Percentiles rank a stretch among this genome's conserved stretches.
phyloP scores from a whole-genome alignment of 2,888 invertebrate species.

The Cordilura impudica region DNA sequence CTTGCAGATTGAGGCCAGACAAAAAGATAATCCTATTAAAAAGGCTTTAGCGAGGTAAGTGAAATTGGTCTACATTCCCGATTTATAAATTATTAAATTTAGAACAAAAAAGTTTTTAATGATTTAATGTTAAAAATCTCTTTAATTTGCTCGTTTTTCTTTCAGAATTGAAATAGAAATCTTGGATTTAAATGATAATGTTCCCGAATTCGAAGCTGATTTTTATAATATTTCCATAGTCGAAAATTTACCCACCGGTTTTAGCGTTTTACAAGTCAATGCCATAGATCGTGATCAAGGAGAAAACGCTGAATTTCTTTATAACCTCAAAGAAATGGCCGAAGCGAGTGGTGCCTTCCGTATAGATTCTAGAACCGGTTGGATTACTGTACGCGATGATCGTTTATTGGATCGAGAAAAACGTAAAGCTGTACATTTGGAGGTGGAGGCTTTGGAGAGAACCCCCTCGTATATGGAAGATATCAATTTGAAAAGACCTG shows the following conservation, averaged over 20 bases:
- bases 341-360: conserved; percentile 85
- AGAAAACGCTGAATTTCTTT: conserved; percentile 90
- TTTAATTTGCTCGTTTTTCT: not conserved
- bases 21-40: conserved; percentile 87
- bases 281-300: conserved; percentile 90
- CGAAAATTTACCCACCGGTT: conserved; percentile 91
- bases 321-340: conserved; percentile 83
- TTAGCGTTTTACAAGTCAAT: conserved; percentile 80
- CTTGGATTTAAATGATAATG: conserved; percentile 84
- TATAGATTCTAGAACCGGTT: conserved; percentile 88
- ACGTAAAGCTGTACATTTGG: conserved; percentile 85
- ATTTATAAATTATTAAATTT: no score
- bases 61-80: no score
- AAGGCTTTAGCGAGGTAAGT: conserved; percentile 82
- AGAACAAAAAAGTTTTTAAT: no score
- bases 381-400: conserved; percentile 89
- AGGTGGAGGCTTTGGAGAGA: conserved; percentile 89
- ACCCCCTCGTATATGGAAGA: conserved; percentile 80
- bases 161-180: conserved; percentile 73
- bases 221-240: conserved; percentile 95
- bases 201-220: conserved; percentile 92
- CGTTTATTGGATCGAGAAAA: conserved; percentile 88
- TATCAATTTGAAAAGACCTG: conserved; percentile 68
- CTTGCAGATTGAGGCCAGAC: conserved; percentile 87
- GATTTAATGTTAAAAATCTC: not conserved